Base-by-base conservation (phyloP, 1,140 invertebrate genomes). In the Meloidogyne chitwoodi region DNA sequence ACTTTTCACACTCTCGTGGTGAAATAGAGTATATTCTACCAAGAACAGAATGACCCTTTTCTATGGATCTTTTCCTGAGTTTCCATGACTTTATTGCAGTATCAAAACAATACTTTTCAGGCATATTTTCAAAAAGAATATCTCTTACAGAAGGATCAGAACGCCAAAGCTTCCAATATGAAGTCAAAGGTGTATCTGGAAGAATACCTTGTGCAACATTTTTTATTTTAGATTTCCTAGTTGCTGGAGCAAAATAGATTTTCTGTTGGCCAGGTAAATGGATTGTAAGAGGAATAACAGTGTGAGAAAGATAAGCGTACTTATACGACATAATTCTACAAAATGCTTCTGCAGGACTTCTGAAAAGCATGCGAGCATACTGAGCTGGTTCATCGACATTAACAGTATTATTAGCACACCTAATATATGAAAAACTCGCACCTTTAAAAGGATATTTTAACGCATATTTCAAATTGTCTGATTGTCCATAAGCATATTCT, bases 101-200 rank as follows among this genome's bases (percentile, higher is more conserved):
- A 22, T 70, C 19, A 44, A 70, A 44, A 6, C 38, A 70, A 22
- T 22, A 41, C 0, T 26, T 48, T 44, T 70, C 68, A 1, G 68
- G 68, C 68, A 70, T 70, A n/a, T 70, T 70, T n/a, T 70, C 68
- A 70, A 70, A 69, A 1, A 41, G n/a, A 22, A 41, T 41, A 22
- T 70, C 44, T 1, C n/a, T 3, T 4, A 70, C 14, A 1, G 68
- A 16, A 19, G 16, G 34, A 1, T 70, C 68, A 10, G 10, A 29
- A 1, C 29, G 3, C 68, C 68, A 70, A 1, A 56, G 4, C 19
- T 70, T 70, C 68, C 68, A 70, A n/a, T 70, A 70, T 2, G 68
- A 26, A 8, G 68, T 44, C 2, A 70, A n/a, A 1, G 68, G 12
- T 22, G 68, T 70, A 0, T 70, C 68, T 5, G 68, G 68, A 4